Percentiles rank a stretch among this genome's conserved stretches.
Conservation (phyloP, 1,140 invertebrate genomes). For the Aphaenogaster ashmeadi region DNA sequence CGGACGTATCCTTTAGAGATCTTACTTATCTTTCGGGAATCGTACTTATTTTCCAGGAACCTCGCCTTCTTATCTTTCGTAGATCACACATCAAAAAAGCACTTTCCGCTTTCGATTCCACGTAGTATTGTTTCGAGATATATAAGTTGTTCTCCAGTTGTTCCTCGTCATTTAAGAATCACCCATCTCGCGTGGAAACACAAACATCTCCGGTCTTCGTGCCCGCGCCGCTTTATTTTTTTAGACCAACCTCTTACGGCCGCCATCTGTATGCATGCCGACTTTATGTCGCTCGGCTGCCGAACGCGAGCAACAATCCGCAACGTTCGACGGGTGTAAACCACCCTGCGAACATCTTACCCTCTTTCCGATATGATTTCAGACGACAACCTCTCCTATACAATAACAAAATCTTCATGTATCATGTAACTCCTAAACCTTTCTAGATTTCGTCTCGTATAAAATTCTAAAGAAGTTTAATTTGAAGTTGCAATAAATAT, state of each 20-base stretch:
- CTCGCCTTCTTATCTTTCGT: not conserved
- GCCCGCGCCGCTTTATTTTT: constrained; percentile 83
- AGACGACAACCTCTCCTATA: not conserved
- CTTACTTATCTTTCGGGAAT: too few relatives aligned
- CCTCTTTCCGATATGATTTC: constrained; percentile 43
- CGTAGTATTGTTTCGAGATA: constrained; percentile 66
- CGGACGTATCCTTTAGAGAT: not conserved
- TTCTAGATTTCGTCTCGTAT: not conserved
- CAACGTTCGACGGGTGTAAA: constrained; percentile 73
- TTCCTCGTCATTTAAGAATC: constrained; percentile 77
- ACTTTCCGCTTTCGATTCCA: constrained; percentile 26
- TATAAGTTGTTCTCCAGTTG: constrained; percentile 77
- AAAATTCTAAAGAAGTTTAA: not conserved
- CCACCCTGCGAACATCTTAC: constrained; percentile 42
- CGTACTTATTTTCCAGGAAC: not conserved
- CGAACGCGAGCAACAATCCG: constrained; percentile 58
- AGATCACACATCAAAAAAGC: constrained; percentile 5
- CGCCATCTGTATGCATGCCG: constrained; percentile 80
- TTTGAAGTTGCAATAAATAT: not conserved
- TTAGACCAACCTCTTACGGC: constrained; percentile 80
- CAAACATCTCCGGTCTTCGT: constrained; percentile 79
- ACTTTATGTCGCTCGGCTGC: constrained; percentile 71
- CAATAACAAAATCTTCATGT: not conserved
- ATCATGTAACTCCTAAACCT: not conserved
- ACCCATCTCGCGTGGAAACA: constrained; percentile 79